A percentile compares a stretch with the other conserved stretches of the same genome.
phyloP scores from a whole-genome alignment of 2,797 vertebrate species.

The Rhabdophis nuchalis region DNA sequence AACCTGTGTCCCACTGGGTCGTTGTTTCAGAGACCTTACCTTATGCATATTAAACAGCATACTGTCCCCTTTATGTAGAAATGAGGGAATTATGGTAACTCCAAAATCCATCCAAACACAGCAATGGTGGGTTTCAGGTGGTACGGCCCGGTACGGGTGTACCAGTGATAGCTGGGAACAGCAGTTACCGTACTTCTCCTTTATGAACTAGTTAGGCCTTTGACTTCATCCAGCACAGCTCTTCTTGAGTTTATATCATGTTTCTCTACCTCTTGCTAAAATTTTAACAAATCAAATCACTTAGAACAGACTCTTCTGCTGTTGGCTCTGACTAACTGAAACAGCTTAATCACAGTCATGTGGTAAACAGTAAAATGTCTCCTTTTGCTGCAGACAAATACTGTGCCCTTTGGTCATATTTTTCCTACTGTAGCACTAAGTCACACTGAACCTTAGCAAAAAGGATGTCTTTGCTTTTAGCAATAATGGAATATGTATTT shows the following conservation, averaged over 20 bases:
- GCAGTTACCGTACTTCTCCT: no score
- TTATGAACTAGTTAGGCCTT: background rate
- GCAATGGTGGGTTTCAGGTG: no score
- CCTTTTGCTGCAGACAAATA: background rate
- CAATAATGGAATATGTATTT: background rate
- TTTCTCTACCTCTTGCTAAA: background rate
- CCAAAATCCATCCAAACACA: background rate
- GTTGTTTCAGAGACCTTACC: background rate
- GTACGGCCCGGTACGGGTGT: no score
- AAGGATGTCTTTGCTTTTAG: background rate
- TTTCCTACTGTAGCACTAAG: background rate
- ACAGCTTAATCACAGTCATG: background rate
- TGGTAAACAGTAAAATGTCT: background rate
- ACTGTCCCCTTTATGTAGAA: background rate
- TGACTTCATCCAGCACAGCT: background rate
- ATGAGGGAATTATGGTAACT: background rate
- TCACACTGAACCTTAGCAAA: background rate
- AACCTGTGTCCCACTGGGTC: background rate
- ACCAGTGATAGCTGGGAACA: no score
- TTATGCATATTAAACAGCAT: background rate
- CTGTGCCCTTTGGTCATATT: background rate
- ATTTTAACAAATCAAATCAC: background rate
- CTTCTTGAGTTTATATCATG: background rate
- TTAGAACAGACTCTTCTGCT: background rate
- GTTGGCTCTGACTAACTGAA: background rate